Base-by-base conservation (phyloP, 2,888 invertebrate species). In the Galerucella calmariensis region DNA sequence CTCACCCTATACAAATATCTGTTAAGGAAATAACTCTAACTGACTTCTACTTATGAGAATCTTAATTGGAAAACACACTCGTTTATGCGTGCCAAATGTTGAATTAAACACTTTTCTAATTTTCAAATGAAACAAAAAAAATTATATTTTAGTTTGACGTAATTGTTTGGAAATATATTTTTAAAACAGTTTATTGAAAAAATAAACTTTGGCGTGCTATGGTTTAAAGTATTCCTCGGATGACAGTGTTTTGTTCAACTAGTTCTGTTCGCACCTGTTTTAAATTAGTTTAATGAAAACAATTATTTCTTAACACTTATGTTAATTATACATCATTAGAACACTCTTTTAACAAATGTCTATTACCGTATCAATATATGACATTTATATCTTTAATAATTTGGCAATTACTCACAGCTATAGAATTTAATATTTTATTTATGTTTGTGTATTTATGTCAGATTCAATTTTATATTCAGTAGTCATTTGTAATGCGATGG, bases 81-180 rank as follows among this genome's bases (percentile, higher is more conserved):
- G 12, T 48, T 48, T 3, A 14, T n/a, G 6, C 14, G 16, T 53
- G 53, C 5, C 53, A 16, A 53, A 6, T 53, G 53, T 6, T 4
- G 46, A 48, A 48, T 48, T 12, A 48, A n/a, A n/a, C 2, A 53
- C n/a, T 53, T 16, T 53, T 10, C 44, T 24, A 59, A 59, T 63
- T 63, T 44, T 63, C 44, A 5, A 63, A 44, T 63, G 41, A 63
- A 63, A 63, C 41, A 41, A 14, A n/a, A n/a, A 53, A 53, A 53
- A 53, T 53, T n/a, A 51, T 46, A 14, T 48, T 48, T 48, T 12
- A 12, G 63, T 44, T 44, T 63, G 63, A 63, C 63, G 63, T 16
- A 63, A 16, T 44, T 41, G 11, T 63, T 41, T 20, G n/a, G 14
- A 63, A 63, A 63, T 63, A 63, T 12, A 53, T 63, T 41, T 59